These are phyloP conservation scores for Silurus asotus DNA, from an alignment of 2,113 vertebrate species.

Conservation along the genomic window DNA sequence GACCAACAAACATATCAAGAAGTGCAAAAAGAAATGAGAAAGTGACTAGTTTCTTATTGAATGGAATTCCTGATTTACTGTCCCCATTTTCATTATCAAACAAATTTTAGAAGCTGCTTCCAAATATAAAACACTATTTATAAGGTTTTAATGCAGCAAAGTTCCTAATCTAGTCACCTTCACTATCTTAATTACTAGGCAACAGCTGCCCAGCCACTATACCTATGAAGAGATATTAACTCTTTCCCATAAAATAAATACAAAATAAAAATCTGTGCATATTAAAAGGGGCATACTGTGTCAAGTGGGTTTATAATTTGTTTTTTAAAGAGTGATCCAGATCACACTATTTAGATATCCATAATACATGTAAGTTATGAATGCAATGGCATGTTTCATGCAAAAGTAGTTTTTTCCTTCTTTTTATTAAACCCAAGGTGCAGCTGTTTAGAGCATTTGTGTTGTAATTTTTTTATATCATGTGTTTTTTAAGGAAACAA, in stretches of 20 bases:
- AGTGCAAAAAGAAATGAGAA: background rate
- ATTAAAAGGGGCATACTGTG: background rate
- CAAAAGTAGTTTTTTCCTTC: slow-evolving; percentile 35
- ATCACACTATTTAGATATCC: background rate
- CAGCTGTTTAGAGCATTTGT: slow-evolving; percentile 76
- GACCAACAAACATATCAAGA: background rate
- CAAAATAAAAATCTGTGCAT: too few species aligned
- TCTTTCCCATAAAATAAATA: background rate
- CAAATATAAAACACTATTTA: background rate
- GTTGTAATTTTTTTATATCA: slow-evolving; percentile 60
- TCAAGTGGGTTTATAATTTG: background rate
- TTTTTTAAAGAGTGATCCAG: background rate
- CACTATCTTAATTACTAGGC: background rate
- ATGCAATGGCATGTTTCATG: slow-evolving; percentile 15
- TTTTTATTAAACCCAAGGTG: slow-evolving; percentile 73
- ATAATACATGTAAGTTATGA: background rate
- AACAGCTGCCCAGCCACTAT: background rate
- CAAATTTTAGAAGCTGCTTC: background rate
- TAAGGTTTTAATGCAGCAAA: background rate
- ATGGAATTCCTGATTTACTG: background rate
- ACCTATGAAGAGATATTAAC: background rate
- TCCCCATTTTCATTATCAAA: background rate
- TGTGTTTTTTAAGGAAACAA: slow-evolving; percentile 66
- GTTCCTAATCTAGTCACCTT: background rate
- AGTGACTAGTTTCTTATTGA: background rate